Evolutionary conservation across 2,113 vertebrate species (phyloP).

Genomic region (Mionectes macconnelli): DNA sequence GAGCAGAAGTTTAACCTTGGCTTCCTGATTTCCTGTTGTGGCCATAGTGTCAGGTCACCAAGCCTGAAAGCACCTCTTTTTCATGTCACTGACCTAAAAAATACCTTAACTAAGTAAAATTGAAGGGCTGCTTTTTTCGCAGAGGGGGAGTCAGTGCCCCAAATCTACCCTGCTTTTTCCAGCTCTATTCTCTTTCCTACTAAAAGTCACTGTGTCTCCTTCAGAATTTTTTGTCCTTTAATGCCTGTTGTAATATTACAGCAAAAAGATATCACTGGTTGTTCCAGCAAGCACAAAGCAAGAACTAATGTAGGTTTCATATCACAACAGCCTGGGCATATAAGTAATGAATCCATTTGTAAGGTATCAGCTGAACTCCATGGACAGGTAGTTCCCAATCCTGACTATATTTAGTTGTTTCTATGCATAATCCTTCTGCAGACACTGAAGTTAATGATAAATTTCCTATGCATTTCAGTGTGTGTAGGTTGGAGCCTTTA

Average conservation of each 20-base stretch:
- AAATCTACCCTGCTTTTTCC: neutral
- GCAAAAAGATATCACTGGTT: neutral
- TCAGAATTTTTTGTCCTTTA: neutral
- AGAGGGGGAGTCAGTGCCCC: neutral
- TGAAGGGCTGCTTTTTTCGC: neutral
- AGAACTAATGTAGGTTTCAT: neutral
- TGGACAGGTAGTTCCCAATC: neutral
- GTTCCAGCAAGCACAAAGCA: neutral
- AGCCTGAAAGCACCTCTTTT: neutral
- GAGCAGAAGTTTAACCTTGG: neutral
- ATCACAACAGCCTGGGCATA: neutral
- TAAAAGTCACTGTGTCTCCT: neutral
- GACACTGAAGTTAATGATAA: constrained; percentile 13
- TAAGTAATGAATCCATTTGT: constrained; percentile 5
- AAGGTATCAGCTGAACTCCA: neutral
- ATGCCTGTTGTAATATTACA: neutral
- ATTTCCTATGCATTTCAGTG: constrained; percentile 24
- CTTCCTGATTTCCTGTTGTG: neutral
- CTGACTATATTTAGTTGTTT: constrained; percentile 15
- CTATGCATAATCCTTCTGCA: constrained; percentile 11
- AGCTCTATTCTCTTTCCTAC: neutral
- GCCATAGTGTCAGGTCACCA: neutral
- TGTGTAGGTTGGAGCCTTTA: neutral
- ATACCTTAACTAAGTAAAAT: neutral
- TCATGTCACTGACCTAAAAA: neutral